These are phyloP conservation scores for Pseudorhiza aurosa DNA, from an alignment of 30 jellyfish, hydroid and myxozoan species.

Conservation along the genomic window DNA sequence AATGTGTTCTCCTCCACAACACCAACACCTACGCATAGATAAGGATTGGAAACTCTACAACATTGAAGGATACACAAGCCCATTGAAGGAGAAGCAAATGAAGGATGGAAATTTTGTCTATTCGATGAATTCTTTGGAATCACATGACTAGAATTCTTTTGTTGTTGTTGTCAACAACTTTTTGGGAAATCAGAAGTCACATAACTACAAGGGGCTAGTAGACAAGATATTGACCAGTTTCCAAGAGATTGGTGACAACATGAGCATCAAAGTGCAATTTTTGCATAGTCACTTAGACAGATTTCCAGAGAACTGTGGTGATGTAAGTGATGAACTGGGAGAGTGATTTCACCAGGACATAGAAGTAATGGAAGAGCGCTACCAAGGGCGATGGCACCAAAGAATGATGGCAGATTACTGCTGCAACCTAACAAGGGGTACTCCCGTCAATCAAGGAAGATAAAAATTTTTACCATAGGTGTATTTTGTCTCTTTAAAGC, in stretches of 20 bases:
- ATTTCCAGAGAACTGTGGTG: conserved; percentile 61
- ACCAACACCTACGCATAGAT: not conserved
- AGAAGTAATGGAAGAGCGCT: conserved; percentile 21
- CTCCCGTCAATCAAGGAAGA: not conserved
- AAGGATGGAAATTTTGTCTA: not conserved
- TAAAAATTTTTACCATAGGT: conserved; percentile 4
- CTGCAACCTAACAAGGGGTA: conserved; percentile 2
- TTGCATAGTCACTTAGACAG: conserved; percentile 17
- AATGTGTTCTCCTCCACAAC: too few species aligned
- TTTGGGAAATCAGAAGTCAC: not conserved
- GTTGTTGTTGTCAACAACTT: conserved; percentile 5
- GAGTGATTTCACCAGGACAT: conserved; percentile 56
- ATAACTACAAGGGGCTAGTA: conserved; percentile 2
- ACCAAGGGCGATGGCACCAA: conserved; percentile 50
- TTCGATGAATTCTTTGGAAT: not conserved
- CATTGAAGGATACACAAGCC: conserved; percentile 29
- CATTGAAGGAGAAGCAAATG: not conserved
- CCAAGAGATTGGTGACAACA: too few species aligned
- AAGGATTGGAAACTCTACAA: conserved; percentile 25
- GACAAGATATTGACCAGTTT: not conserved
- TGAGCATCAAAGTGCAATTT: too few species aligned
- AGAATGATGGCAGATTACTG: conserved; percentile 37
- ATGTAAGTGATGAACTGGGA: conserved; percentile 63
- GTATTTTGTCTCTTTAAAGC: not conserved
- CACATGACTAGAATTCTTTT: not conserved